These are phyloP conservation scores for Terrapene triunguis DNA, from an alignment of 2,113 vertebrate species.

Conservation along the genomic window DNA sequence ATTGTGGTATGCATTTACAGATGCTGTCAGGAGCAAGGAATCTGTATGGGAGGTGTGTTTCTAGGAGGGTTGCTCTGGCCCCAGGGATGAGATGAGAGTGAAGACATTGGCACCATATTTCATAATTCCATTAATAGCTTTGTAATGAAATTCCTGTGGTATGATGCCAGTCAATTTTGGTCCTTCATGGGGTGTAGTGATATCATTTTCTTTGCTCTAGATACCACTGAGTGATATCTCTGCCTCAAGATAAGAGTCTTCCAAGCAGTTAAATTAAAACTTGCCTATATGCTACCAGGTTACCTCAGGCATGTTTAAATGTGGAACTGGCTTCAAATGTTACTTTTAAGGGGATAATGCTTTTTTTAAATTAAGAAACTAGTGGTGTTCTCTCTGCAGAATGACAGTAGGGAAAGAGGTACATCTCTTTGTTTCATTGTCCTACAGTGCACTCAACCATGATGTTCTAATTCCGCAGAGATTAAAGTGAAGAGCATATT, in stretches of 20 bases:
- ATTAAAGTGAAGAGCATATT: neutral
- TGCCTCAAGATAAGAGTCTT: neutral
- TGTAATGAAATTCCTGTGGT: neutral
- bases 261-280: neutral
- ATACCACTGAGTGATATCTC: neutral
- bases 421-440: neutral
- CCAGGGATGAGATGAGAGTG: neutral
- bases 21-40: neutral
- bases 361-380: neutral
- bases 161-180: neutral
- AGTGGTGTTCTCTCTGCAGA: neutral
- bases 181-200: neutral
- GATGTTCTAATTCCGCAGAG: neutral
- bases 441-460: neutral
- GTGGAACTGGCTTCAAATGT: neutral
- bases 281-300: neutral
- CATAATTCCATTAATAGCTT: accelerated
- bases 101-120: accelerated
- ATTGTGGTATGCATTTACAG: neutral
- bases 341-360: neutral
- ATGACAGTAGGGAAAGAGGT: neutral
- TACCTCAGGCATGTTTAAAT: neutral
- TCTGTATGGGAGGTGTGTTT: accelerated
- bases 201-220: neutral
- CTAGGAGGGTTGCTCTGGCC: neutral